Percentiles rank a stretch among this genome's conserved stretches.
Evolutionary conservation across 1,140 invertebrate genomes (phyloP).

Genomic region (Drosophila sulfurigaster): DNA sequence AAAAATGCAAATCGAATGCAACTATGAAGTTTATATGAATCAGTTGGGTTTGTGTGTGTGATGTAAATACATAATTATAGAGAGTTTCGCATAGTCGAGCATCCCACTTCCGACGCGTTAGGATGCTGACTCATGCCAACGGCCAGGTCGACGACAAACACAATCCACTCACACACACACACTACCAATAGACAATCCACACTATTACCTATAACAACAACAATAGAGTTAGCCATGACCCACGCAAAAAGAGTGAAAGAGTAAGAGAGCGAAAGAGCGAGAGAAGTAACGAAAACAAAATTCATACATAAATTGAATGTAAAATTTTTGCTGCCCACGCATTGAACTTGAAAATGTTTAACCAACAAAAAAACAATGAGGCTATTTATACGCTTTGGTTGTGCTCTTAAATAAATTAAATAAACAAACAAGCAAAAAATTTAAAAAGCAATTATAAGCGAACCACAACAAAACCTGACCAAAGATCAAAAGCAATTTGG

Average conservation of each 20-base stretch:
- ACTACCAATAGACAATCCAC: constrained; percentile 9
- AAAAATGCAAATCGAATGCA: constrained; percentile 63
- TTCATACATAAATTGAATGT: constrained; percentile 35
- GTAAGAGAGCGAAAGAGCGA: constrained; percentile 28
- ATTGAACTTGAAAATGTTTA: constrained; percentile 76
- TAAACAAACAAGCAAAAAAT: constrained; percentile 30
- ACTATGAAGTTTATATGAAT: constrained; percentile 17
- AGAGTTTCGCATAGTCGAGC: constrained; percentile 23
- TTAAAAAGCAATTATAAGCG: constrained; percentile 57
- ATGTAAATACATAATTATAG: constrained; percentile 32
- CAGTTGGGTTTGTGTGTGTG: not conserved
- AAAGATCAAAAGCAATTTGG: constrained; percentile 51
- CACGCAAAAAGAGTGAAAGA: constrained; percentile 61
- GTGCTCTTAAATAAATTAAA: constrained; percentile 41
- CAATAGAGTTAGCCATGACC: constrained; percentile 68
- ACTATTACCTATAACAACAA: constrained; percentile 16
- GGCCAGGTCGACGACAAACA: constrained; percentile 63
- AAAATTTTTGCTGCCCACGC: constrained; percentile 58
- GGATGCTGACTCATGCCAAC: constrained; percentile 65
- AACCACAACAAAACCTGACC: constrained; percentile 26
- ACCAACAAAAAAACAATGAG: constrained; percentile 58
- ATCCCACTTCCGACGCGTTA: constrained; percentile 61
- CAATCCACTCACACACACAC: constrained; percentile 48
- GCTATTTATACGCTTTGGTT: constrained; percentile 39
- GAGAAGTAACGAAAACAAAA: constrained; percentile 9